These are phyloP conservation scores for Spodoptera frugiperda DNA, from an alignment of 1,140 invertebrate genomes.

Conservation along the genomic window DNA sequence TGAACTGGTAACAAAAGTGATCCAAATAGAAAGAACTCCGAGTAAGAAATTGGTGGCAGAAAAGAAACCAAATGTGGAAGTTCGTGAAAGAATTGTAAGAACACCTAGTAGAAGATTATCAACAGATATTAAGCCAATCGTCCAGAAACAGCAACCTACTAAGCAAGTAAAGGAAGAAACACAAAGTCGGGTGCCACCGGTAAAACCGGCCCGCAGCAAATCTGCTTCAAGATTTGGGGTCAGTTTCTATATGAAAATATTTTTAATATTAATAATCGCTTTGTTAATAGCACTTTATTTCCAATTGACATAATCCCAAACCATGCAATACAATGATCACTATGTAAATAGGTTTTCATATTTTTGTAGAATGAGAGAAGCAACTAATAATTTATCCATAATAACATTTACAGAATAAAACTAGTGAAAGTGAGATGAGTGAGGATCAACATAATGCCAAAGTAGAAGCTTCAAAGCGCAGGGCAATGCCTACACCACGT, in stretches of 20 bases:
- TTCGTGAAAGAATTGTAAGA: slow-evolving; percentile 79
- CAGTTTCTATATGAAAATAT: slow-evolving; percentile 79
- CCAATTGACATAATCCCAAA: slow-evolving; percentile 55
- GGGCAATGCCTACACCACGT: slow-evolving; percentile 73
- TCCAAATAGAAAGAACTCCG: slow-evolving; percentile 79
- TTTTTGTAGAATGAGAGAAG: slow-evolving; percentile 55
- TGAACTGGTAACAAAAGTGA: slow-evolving; percentile 78
- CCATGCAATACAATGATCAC: slow-evolving; percentile 46
- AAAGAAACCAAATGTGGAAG: slow-evolving; percentile 77
- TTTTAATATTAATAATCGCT: slow-evolving; percentile 74
- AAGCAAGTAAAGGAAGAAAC: slow-evolving; percentile 65
- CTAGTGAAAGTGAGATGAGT: slow-evolving; percentile 87
- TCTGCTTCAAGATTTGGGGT: slow-evolving; percentile 84
- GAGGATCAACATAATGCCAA: slow-evolving; percentile 76
- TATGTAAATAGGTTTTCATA: slow-evolving; percentile 55
- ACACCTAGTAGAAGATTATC: slow-evolving; percentile 77
- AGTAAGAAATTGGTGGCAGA: slow-evolving; percentile 76
- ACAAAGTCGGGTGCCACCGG: slow-evolving; percentile 77
- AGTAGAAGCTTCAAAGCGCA: slow-evolving; percentile 71
- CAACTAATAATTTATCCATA: slow-evolving; percentile 73
- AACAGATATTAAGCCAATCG: slow-evolving; percentile 65
- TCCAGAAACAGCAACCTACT: slow-evolving; percentile 63
- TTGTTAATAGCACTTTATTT: slow-evolving; percentile 79
- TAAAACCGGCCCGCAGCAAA: slow-evolving; percentile 85
- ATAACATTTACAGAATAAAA: slow-evolving; percentile 85